phyloP scores from a whole-genome alignment of 2,113 vertebrate genomes.

The Gymnogyps californianus region DNA sequence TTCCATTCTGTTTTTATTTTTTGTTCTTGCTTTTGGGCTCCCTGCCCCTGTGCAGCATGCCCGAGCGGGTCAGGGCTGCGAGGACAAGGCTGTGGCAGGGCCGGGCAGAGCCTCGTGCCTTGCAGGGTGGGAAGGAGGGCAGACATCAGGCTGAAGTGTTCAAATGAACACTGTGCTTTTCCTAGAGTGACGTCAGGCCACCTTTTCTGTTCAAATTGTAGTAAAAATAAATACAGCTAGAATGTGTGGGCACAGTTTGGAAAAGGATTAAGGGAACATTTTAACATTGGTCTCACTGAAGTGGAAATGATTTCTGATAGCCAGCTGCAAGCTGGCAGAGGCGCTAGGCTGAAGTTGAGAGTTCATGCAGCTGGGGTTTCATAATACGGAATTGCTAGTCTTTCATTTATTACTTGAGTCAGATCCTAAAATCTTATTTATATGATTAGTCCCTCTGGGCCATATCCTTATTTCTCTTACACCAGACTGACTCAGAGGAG shows the following conservation, averaged over 20 bases:
- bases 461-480: constrained; percentile 48
- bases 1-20: neutral
- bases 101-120: neutral
- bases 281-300: constrained; percentile 40
- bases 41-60: neutral
- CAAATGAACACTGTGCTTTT: neutral
- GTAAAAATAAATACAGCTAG: constrained; percentile 51
- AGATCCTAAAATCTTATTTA: constrained; percentile 59
- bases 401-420: constrained; percentile 51
- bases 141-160: neutral
- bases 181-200: constrained; percentile 5
- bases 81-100: neutral
- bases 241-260: constrained; percentile 36
- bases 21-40: neutral
- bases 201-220: constrained; percentile 31
- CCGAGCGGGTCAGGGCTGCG: fast-evolving
- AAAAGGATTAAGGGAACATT: constrained; percentile 49
- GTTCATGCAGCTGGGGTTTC: constrained; percentile 59
- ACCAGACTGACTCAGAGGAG: constrained; percentile 8
- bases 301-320: constrained; percentile 62
- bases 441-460: constrained; percentile 57
- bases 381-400: constrained; percentile 36
- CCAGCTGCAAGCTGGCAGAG: constrained; percentile 61
- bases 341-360: constrained; percentile 39
- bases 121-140: neutral